These are phyloP conservation scores for Reticulitermes lucifugus DNA, from an alignment of 2,888 invertebrate genomes.

Conservation along the genomic window DNA sequence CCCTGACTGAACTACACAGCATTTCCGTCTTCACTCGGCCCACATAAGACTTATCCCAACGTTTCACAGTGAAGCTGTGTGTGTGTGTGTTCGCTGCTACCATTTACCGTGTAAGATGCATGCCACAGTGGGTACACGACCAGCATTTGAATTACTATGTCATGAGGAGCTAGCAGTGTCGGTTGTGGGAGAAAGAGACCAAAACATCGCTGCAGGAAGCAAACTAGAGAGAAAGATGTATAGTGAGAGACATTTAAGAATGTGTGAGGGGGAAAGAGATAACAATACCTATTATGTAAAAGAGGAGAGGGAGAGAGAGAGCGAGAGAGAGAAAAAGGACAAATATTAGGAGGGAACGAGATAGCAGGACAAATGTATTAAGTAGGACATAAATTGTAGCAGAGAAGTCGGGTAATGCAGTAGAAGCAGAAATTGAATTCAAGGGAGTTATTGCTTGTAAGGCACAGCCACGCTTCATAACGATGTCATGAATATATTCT, in stretches of 20 bases:
- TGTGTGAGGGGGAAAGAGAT: not conserved
- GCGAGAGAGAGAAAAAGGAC: not conserved
- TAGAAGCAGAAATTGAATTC: slow-evolving; percentile 47
- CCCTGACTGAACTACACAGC: not conserved
- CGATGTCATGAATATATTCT: no score
- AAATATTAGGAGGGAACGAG: not conserved
- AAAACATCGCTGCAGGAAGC: slow-evolving; percentile 1
- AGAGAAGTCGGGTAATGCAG: slow-evolving; percentile 40
- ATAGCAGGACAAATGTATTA: slow-evolving; percentile 43
- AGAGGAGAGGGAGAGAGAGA: no score
- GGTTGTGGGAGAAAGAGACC: not conserved
- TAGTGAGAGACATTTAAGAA: not conserved
- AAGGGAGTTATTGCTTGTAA: slow-evolving; percentile 40
- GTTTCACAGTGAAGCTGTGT: not conserved
- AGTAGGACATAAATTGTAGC: slow-evolving; percentile 45
- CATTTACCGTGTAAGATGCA: slow-evolving; percentile 34
- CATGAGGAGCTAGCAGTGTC: not conserved
- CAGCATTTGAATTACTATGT: slow-evolving; percentile 46
- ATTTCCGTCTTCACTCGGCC: not conserved
- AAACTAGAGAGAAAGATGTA: not conserved
- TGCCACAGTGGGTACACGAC: slow-evolving; percentile 37
- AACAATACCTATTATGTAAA: no score
- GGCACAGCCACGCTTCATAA: not conserved
- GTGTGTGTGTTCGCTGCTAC: not conserved
- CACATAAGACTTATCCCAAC: not conserved